phyloP scores from a whole-genome alignment of 2,888 invertebrate species.

The Coronaproctus castanopsis region DNA sequence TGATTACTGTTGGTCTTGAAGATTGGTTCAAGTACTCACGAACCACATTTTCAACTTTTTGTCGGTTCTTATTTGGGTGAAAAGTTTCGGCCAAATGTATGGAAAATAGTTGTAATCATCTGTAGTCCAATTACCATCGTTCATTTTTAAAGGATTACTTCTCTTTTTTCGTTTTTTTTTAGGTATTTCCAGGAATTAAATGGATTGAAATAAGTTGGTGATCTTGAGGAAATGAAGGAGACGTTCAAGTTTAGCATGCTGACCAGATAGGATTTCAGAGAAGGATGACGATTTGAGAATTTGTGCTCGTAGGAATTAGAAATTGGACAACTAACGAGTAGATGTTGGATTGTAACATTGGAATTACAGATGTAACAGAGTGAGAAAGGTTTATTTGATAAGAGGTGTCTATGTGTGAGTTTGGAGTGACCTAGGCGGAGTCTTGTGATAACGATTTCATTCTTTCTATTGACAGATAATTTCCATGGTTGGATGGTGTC shows the following conservation, averaged over 20 bases:
- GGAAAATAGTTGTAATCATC: too few species aligned
- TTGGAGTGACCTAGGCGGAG: not conserved
- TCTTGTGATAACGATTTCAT: not conserved
- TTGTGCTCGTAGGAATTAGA: not conserved
- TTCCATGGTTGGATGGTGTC: not conserved
- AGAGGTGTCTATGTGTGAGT: not conserved
- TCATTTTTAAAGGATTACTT: too few species aligned
- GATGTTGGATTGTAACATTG: not conserved
- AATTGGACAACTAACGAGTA: not conserved
- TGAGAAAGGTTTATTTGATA: not conserved
- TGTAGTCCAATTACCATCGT: too few species aligned
- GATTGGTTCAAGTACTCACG: too few species aligned
- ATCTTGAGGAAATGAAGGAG: not conserved
- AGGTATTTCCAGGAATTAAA: not conserved
- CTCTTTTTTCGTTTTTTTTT: too few species aligned
- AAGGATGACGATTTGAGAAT: not conserved
- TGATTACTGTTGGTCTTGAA: too few species aligned
- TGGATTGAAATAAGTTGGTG: not conserved
- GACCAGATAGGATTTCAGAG: not conserved
- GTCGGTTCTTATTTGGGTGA: too few species aligned
- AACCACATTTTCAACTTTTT: too few species aligned
- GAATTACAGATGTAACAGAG: not conserved
- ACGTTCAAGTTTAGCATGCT: not conserved
- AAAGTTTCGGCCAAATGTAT: too few species aligned
- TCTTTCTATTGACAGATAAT: not conserved